Evolutionary conservation across 2,797 vertebrate genomes (phyloP).

Genomic region (Rhinella marina): DNA sequence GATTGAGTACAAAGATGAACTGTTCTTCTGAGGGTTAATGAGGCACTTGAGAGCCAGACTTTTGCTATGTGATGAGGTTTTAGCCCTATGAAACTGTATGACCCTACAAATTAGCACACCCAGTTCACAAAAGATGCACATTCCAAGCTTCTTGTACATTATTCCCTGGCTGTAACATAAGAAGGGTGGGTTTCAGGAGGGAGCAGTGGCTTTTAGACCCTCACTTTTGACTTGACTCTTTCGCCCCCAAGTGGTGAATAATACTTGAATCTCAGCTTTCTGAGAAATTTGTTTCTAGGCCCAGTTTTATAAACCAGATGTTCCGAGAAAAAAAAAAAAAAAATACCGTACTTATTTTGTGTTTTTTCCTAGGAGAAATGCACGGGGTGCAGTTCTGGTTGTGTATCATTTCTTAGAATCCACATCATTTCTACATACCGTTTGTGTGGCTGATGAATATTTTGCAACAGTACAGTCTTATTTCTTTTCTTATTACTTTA

Average conservation of each 20-base stretch:
- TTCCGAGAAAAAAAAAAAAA: too few relatives aligned
- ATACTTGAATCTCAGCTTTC: neutral
- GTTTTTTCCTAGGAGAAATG: neutral
- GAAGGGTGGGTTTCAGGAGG: neutral
- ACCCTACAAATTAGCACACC: constrained; percentile 32
- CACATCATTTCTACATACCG: neutral
- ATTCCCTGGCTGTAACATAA: constrained; percentile 11
- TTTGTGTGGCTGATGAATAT: neutral
- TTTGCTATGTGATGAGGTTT: constrained; percentile 18
- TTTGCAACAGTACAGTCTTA: neutral
- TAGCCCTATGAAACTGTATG: constrained; percentile 1
- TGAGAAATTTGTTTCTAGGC: neutral
- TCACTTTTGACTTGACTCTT: neutral
- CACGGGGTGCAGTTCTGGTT: neutral
- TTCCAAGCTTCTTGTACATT: constrained; percentile 18
- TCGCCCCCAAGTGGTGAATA: constrained; percentile 9
- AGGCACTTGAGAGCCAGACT: constrained; percentile 16
- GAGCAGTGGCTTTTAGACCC: neutral
- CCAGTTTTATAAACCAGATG: neutral
- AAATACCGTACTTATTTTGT: too few relatives aligned
- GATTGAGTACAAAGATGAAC: constrained; percentile 40
- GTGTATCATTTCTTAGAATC: neutral
- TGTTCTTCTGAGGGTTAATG: constrained; percentile 31
- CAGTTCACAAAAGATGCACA: constrained; percentile 40
- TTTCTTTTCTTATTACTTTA: constrained; percentile 70